Evolutionary conservation across 2,797 vertebrate genomes (phyloP).

Genomic region (Myotis vivesi): DNA sequence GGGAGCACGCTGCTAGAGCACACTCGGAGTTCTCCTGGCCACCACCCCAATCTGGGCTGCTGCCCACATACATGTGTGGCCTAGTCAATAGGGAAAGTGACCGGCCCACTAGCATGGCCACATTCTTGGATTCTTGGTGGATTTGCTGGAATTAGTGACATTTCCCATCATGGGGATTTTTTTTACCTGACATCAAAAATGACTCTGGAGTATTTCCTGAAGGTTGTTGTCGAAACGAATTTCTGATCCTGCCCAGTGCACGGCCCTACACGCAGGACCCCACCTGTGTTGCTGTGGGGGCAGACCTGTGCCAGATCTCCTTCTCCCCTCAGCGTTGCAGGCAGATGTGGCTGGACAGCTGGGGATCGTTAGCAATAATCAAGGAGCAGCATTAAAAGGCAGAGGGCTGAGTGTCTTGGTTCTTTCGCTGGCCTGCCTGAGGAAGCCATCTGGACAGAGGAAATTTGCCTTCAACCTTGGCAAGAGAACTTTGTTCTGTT

Average conservation of each 20-base stretch:
- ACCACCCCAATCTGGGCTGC: background rate
- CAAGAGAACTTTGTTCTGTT: slow-evolving; percentile 77
- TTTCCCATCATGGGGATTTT: background rate
- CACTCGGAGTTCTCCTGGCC: background rate
- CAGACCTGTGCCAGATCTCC: slow-evolving; percentile 4
- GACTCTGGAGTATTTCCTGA: background rate
- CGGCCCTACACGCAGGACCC: background rate
- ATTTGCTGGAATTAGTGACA: background rate
- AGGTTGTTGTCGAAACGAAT: background rate
- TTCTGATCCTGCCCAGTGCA: background rate
- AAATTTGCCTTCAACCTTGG: slow-evolving; percentile 79
- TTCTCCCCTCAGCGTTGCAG: background rate
- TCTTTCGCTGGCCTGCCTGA: slow-evolving; percentile 66
- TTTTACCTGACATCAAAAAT: slow-evolving; percentile 11
- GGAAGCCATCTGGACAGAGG: slow-evolving; percentile 80
- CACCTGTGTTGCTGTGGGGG: slow-evolving; percentile 40
- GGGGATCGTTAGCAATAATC: slow-evolving; percentile 77
- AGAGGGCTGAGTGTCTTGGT: slow-evolving; percentile 67
- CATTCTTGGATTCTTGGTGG: background rate
- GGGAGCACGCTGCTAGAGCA: background rate
- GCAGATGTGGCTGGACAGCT: slow-evolving; percentile 74
- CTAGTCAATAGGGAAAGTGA: background rate
- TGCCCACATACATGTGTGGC: background rate
- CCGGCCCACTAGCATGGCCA: too few relatives aligned
- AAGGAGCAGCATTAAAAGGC: slow-evolving; percentile 70